These are phyloP conservation scores for Fringilla coelebs DNA, from an alignment of 2,797 vertebrate species.

Conservation along the genomic window DNA sequence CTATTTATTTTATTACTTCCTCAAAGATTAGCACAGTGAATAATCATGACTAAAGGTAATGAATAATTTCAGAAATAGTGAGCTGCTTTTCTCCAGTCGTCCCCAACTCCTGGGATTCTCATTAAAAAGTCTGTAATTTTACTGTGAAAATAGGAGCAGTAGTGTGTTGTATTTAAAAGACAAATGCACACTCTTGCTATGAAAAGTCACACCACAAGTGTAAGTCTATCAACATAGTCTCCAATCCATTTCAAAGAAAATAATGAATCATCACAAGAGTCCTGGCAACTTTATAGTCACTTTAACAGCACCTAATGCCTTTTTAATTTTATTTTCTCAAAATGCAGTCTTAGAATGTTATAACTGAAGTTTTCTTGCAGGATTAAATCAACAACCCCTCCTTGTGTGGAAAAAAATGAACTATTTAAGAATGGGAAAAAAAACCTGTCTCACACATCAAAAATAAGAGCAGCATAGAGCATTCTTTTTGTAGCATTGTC, in stretches of 20 bases:
- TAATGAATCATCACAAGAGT: neutral
- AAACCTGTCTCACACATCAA: neutral
- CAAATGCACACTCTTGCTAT: neutral
- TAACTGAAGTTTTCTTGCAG: neutral
- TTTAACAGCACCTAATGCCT: neutral
- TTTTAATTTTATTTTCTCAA: conserved; percentile 2
- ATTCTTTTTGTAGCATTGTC: neutral
- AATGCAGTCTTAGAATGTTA: neutral
- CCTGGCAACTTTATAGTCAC: neutral
- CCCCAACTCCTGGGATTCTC: neutral
- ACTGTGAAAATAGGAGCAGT: neutral
- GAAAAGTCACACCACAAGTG: neutral
- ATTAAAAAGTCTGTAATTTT: neutral
- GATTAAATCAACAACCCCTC: neutral
- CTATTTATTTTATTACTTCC: neutral
- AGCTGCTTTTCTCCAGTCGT: neutral
- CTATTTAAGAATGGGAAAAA: neutral
- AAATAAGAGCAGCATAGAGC: neutral
- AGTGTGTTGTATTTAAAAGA: neutral
- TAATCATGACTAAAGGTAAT: neutral
- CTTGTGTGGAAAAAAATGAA: neutral
- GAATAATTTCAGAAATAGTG: neutral
- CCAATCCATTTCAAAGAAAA: neutral
- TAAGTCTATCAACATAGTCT: neutral
- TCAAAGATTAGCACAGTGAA: conserved; percentile 10